These are phyloP conservation scores for Xanthia icteritia DNA, from an alignment of 2,888 invertebrate species.

Conservation along the genomic window DNA sequence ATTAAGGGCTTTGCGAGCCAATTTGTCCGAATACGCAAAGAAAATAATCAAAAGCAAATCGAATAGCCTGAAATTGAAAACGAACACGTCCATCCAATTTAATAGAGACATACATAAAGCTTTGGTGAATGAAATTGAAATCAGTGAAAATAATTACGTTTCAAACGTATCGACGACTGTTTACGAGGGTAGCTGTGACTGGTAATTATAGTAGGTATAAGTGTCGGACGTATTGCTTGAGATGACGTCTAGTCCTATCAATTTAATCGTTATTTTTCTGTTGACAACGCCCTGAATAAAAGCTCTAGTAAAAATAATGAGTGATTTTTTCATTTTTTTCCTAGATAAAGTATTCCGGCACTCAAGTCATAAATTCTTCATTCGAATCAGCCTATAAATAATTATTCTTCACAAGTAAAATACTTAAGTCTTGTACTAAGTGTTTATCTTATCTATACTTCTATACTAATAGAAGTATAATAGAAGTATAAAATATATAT, in stretches of 20 bases:
- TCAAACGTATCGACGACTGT: not conserved
- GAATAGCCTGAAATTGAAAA: conserved; percentile 24
- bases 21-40: conserved; percentile 17
- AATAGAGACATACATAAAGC: conserved; percentile 11
- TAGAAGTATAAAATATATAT: too few species aligned
- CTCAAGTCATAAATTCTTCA: not conserved
- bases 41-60: conserved; percentile 35
- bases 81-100: conserved; percentile 24
- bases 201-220: conserved; percentile 35
- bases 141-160: conserved; percentile 35
- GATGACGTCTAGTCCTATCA: not conserved
- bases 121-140: conserved; percentile 33
- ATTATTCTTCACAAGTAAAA: not conserved
- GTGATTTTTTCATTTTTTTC: not conserved
- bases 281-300: not conserved
- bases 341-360: too few species aligned
- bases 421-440: too few species aligned
- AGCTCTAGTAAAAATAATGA: not conserved
- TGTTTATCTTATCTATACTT: too few species aligned
- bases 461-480: too few species aligned
- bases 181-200: too few species aligned
- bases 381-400: not conserved
- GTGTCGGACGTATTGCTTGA: conserved; percentile 7
- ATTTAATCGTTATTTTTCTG: conserved; percentile 8
- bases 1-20: not conserved